Evolutionary conservation across 2,888 invertebrate genomes (phyloP).

Genomic region (Ramazzottius varieornatus): DNA sequence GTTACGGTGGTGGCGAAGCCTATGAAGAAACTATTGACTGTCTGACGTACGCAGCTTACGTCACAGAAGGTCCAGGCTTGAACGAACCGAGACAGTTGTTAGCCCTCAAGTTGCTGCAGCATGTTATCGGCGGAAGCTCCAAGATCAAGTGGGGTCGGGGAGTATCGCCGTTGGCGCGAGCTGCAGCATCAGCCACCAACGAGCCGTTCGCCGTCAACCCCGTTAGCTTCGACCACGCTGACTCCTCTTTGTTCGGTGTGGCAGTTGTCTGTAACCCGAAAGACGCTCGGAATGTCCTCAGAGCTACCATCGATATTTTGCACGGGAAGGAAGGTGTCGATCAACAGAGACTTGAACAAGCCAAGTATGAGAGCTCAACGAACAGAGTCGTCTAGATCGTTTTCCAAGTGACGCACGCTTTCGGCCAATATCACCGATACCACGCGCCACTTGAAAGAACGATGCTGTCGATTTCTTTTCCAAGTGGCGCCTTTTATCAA

Average conservation of each 20-base stretch:
- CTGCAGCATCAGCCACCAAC: background rate
- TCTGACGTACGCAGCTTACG: background rate
- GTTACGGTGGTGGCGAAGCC: background rate
- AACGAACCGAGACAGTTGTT: background rate
- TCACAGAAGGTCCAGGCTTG: background rate
- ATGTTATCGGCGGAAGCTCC: background rate
- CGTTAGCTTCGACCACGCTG: background rate
- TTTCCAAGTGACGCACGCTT: too few relatives aligned
- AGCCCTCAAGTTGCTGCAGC: background rate
- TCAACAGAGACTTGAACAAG: background rate
- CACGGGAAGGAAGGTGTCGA: background rate
- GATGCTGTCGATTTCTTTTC: too few relatives aligned
- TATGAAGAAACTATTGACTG: background rate
- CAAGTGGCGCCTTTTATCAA: too few relatives aligned
- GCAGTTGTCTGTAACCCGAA: background rate
- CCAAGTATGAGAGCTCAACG: too few relatives aligned
- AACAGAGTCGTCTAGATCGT: background rate
- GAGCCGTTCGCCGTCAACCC: background rate
- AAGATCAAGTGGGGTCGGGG: background rate
- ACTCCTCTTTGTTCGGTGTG: background rate
- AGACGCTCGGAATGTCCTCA: background rate
- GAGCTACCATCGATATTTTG: background rate
- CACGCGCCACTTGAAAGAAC: too few relatives aligned
- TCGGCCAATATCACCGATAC: too few relatives aligned
- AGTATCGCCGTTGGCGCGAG: background rate